Evolutionary conservation across 2,113 vertebrate species (phyloP).

Genomic region (Apteryx owenii): DNA sequence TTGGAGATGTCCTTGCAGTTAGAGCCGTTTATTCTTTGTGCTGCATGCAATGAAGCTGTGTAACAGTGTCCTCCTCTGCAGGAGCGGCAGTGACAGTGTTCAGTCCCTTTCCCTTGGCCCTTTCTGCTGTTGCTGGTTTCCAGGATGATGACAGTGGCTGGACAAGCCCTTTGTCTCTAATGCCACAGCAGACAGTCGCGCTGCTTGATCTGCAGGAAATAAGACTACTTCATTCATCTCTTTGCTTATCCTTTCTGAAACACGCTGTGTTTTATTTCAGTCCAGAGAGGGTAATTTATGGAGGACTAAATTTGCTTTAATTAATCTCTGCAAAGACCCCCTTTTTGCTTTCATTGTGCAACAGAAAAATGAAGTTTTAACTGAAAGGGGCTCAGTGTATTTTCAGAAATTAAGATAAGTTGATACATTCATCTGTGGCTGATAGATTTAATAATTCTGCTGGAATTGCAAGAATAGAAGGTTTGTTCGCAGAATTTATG

Average conservation of each 20-base stretch:
- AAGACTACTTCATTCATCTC: conserved; percentile 42
- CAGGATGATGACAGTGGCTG: conserved; percentile 35
- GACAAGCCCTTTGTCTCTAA: conserved; percentile 4
- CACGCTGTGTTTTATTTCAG: conserved; percentile 37
- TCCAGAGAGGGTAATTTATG: conserved; percentile 34
- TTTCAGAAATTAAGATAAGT: conserved; percentile 80
- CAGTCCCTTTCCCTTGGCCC: conserved; percentile 9
- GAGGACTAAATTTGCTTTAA: conserved; percentile 64
- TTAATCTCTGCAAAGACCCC: conserved; percentile 58
- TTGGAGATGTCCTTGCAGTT: not conserved
- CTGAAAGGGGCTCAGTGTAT: conserved; percentile 63
- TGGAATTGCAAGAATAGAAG: conserved; percentile 64
- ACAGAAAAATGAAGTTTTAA: conserved; percentile 59
- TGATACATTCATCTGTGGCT: conserved; percentile 63
- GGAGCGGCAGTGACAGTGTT: conserved; percentile 8
- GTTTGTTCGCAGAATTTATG: conserved; percentile 60
- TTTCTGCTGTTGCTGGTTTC: conserved; percentile 17
- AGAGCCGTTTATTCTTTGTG: conserved; percentile 25
- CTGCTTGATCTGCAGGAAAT: conserved; percentile 37
- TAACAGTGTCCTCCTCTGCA: not conserved
- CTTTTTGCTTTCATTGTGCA: conserved; percentile 52
- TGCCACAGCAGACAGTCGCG: conserved; percentile 11
- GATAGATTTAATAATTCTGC: conserved; percentile 72
- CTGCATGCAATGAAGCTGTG: not conserved
- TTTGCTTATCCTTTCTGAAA: conserved; percentile 35